Conservation (phyloP, 2,113 vertebrate genomes). For the Centrocercus urophasianus region DNA sequence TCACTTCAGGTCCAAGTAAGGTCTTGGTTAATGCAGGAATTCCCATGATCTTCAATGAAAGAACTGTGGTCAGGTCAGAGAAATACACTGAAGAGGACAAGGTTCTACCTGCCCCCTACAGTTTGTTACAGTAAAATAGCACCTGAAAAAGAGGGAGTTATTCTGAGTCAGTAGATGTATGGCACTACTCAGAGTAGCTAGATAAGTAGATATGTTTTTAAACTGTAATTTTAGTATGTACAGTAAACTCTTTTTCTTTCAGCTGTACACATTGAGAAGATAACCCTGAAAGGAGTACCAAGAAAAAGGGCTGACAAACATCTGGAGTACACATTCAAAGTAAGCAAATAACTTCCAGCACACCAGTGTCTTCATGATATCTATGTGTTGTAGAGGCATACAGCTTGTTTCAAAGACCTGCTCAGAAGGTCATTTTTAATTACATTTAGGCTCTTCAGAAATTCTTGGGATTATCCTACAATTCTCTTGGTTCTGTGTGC, state of each 20-base stretch:
- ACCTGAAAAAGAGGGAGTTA: not conserved
- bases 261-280: constrained; percentile 94
- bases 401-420: not conserved
- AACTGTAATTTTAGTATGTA: not conserved
- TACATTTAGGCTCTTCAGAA: not conserved
- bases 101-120: not conserved
- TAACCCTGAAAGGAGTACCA: constrained; percentile 87
- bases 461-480: not conserved
- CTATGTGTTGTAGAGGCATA: not conserved
- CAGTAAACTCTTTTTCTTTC: constrained; percentile 72
- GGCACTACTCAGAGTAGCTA: not conserved
- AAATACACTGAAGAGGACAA: not conserved
- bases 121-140: not conserved
- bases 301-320: constrained; percentile 89
- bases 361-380: not conserved
- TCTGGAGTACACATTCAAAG: constrained; percentile 93
- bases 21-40: not conserved
- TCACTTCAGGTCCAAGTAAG: not conserved
- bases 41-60: not conserved
- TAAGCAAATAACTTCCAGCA: constrained; percentile 68
- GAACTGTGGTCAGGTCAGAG: not conserved
- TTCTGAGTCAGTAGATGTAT: not conserved
- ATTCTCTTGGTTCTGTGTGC: not conserved
- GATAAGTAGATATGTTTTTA: not conserved
- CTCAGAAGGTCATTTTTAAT: not conserved